phyloP scores from a whole-genome alignment of 2,113 vertebrate genomes.

The Perognathus longimembris region DNA sequence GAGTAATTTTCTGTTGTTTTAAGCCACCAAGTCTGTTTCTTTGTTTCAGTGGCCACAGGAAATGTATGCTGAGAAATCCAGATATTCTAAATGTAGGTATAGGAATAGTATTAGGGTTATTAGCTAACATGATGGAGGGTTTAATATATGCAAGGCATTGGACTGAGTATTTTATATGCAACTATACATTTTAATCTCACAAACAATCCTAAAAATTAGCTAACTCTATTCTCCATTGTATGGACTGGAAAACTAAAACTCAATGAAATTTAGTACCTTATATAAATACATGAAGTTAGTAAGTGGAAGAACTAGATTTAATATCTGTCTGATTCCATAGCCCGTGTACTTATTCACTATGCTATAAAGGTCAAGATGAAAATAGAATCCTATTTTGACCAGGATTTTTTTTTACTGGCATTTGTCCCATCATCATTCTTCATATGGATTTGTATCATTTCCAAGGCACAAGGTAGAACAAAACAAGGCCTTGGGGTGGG shows the following conservation, averaged over 20 bases:
- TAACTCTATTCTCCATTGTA: constrained; percentile 2
- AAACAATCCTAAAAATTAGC: background rate
- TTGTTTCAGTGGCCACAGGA: background rate
- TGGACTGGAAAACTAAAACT: constrained; percentile 34
- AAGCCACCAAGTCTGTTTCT: constrained; percentile 18
- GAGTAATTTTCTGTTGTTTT: constrained; percentile 25
- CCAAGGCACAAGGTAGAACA: constrained; percentile 29
- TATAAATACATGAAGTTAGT: constrained; percentile 37
- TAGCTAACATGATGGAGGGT: background rate
- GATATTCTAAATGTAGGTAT: constrained; percentile 23
- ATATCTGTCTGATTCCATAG: constrained; percentile 43
- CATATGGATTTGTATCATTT: constrained; percentile 54
- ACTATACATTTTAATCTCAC: constrained; percentile 38
- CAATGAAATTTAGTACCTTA: constrained; percentile 7
- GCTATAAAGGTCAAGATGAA: constrained; percentile 57
- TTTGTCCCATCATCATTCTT: constrained; percentile 23
- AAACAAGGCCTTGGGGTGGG: background rate
- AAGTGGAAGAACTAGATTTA: constrained; percentile 4
- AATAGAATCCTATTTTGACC: constrained; percentile 52
- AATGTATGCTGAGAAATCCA: background rate
- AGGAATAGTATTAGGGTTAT: background rate
- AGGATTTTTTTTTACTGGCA: constrained; percentile 30
- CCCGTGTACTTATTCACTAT: constrained; percentile 20
- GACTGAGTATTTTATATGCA: constrained; percentile 21
- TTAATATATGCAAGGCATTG: background rate